phyloP scores from a whole-genome alignment of 2,797 vertebrate genomes.

The Falco columbarius region DNA sequence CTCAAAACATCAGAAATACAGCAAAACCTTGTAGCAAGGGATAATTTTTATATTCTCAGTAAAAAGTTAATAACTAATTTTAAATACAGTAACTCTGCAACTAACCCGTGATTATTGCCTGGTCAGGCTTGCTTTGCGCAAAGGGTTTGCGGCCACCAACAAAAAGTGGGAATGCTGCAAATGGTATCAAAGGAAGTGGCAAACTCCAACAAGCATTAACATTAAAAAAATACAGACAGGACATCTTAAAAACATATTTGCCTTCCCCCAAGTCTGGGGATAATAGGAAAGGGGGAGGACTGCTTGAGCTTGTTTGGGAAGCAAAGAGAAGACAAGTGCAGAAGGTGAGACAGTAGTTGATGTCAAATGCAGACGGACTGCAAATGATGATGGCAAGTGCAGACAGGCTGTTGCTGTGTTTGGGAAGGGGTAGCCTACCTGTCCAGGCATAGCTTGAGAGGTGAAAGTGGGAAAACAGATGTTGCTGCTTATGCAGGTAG shows the following conservation, averaged over 20 bases:
- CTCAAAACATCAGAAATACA: not conserved
- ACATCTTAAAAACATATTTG: not conserved
- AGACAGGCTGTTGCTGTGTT: not conserved
- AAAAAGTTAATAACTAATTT: not conserved
- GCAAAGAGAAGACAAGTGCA: not conserved
- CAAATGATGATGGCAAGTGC: not conserved
- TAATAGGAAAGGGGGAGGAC: not conserved
- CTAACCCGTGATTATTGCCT: not conserved
- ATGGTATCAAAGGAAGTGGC: not conserved
- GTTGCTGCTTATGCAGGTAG: not conserved
- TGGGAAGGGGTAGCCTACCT: not conserved
- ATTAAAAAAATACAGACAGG: not conserved
- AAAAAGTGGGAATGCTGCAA: not conserved
- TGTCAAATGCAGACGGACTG: not conserved
- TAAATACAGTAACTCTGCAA: not conserved
- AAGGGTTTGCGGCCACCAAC: not conserved
- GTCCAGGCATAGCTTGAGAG: not conserved
- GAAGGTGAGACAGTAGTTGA: not conserved
- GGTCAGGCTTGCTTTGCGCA: not conserved
- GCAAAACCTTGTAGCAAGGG: not conserved
- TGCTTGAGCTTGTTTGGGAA: not conserved
- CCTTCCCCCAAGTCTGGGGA: not conserved
- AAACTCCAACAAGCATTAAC: not conserved
- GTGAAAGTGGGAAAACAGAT: not conserved
- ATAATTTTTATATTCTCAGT: not conserved